These are phyloP conservation scores for Neria commutata DNA, from an alignment of 2,888 invertebrate species.

Conservation along the genomic window DNA sequence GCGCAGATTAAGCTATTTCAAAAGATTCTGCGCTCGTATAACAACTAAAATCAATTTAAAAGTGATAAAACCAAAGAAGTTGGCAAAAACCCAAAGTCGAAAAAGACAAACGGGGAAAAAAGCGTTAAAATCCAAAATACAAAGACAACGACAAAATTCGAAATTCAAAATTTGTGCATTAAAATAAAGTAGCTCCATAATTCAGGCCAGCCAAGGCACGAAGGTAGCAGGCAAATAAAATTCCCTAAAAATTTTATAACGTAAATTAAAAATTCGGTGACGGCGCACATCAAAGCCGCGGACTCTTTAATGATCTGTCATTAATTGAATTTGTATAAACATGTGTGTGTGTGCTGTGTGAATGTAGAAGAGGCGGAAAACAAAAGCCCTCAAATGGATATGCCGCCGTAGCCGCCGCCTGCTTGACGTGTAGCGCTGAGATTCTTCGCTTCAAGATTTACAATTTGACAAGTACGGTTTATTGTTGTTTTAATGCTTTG, in stretches of 20 bases:
- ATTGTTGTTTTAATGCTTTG: not conserved
- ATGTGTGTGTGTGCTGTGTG: constrained; percentile 23
- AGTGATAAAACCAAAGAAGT: constrained; percentile 3
- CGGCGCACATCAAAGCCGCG: constrained; percentile 51
- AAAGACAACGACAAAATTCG: not conserved
- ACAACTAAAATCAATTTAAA: constrained; percentile 7
- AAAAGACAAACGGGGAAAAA: not conserved
- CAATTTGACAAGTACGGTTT: constrained; percentile 45
- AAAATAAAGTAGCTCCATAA: not conserved
- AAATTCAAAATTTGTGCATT: not conserved
- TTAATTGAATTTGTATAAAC: constrained; percentile 53
- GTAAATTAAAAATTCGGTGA: constrained; percentile 37
- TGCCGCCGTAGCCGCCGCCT: constrained; percentile 36
- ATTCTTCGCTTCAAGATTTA: constrained; percentile 39
- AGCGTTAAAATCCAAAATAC: not conserved
- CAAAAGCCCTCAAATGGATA: constrained; percentile 22
- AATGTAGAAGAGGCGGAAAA: constrained; percentile 15
- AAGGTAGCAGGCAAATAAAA: not conserved
- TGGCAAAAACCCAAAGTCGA: not conserved
- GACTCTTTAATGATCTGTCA: constrained; percentile 56
- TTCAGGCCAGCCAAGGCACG: not conserved
- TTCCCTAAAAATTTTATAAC: not conserved
- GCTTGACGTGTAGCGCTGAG: constrained; percentile 1
- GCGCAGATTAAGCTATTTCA: too few species aligned
- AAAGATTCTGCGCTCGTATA: too few species aligned